A percentile compares a stretch with the other conserved stretches of the same genome.
Evolutionary conservation across 2,888 invertebrate species (phyloP).

Genomic region (Ptilodon capucinus): DNA sequence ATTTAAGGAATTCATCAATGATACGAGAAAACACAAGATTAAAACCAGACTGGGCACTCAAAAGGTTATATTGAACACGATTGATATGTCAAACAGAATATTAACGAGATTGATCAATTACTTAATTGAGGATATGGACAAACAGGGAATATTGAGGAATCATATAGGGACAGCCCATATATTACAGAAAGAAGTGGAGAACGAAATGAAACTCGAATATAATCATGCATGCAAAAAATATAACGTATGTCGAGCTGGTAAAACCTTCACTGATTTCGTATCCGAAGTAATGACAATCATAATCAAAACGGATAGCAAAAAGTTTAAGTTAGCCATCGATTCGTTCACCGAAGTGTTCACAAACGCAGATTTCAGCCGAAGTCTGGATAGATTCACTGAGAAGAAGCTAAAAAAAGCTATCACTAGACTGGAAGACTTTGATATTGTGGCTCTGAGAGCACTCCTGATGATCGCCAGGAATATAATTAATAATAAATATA

Average conservation of each 20-base stretch:
- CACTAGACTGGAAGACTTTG: constrained; percentile 11
- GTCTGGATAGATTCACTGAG: constrained; percentile 21
- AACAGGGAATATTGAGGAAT: constrained; percentile 16
- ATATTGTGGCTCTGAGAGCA: constrained; percentile 8
- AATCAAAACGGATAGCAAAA: constrained; percentile 27
- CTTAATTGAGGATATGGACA: constrained; percentile 33
- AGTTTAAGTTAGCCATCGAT: constrained; percentile 35
- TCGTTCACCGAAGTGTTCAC: constrained; percentile 44
- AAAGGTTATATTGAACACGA: constrained; percentile 53
- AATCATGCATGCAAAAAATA: constrained; percentile 44
- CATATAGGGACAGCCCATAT: constrained; percentile 10
- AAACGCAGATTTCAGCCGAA: constrained; percentile 21
- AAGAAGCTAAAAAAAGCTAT: constrained; percentile 17
- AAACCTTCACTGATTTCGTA: constrained; percentile 37
- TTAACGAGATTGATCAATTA: constrained; percentile 42
- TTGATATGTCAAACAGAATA: constrained; percentile 49
- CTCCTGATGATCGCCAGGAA: constrained; percentile 30
- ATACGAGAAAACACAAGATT: constrained; percentile 41
- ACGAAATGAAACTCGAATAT: constrained; percentile 33
- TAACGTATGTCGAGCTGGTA: constrained; percentile 38
- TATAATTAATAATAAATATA: constrained; percentile 33
- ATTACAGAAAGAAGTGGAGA: constrained; percentile 38
- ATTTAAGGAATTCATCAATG: constrained; percentile 43
- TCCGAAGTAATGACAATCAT: constrained; percentile 30
- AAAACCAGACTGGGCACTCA: constrained; percentile 49